Conservation (phyloP, 2,113 vertebrate genomes). For the Rafetus swinhoei region DNA sequence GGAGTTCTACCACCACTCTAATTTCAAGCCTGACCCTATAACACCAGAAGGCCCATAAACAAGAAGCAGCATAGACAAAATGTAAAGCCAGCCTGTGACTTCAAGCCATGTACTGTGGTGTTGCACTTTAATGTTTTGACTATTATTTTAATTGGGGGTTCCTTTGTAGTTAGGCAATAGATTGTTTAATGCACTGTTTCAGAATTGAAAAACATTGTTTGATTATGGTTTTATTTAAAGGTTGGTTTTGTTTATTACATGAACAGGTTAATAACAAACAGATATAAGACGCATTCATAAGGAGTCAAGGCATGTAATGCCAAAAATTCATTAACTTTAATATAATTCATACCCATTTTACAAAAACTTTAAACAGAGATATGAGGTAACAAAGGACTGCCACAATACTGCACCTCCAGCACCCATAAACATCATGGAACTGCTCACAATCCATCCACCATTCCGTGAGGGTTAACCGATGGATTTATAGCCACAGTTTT, state of each 20-base stretch:
- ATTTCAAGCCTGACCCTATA: not conserved
- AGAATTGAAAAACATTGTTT: too few species aligned
- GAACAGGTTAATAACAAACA: too few species aligned
- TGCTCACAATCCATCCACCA: not conserved
- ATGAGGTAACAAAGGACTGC: not conserved
- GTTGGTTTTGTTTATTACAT: too few species aligned
- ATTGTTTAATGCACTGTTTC: too few species aligned
- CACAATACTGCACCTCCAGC: not conserved
- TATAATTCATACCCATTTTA: too few species aligned
- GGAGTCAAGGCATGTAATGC: too few species aligned
- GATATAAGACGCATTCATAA: too few species aligned
- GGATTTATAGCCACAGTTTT: not conserved
- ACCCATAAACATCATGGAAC: not conserved
- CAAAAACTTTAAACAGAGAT: not conserved
- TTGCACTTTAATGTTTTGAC: too few species aligned
- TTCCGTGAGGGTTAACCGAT: not conserved
- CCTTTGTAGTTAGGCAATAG: too few species aligned
- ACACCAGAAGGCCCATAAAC: not conserved
- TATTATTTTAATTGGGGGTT: too few species aligned
- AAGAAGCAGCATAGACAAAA: not conserved
- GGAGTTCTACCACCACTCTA: not conserved
- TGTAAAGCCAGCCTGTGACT: not conserved
- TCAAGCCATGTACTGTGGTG: too few species aligned
- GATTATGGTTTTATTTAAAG: too few species aligned
- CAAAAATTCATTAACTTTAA: not conserved